Base-by-base conservation (phyloP, 1,140 invertebrate genomes). In the Brachionus asplanchnoidis region DNA sequence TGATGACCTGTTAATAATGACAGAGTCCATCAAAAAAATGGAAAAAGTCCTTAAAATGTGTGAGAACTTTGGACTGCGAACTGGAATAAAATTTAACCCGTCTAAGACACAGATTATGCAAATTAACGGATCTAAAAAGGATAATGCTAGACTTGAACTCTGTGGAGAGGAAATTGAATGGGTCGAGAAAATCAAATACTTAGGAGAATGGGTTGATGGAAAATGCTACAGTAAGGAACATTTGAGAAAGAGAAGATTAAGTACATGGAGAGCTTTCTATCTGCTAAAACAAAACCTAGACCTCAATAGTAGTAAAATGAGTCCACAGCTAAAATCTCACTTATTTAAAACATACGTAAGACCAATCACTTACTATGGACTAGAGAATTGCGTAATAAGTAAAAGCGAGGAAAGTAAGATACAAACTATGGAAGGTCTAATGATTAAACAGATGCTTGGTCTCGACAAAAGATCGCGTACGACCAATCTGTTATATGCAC, bases 321-420 rank as follows among this genome's bases (percentile, higher is more conserved):
- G 66, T 36, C 66, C 66, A 70, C 28, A 36, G 66, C 26, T 70
- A 28, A 70, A 70, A 70, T 26, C 23, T 2, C 66, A 36, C 66
- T 32, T 70, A 70, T 70, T 70, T 70, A 70, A 70, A 70, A 70
- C 66, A 26, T 70, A 70, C 28, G 28, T 70, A 70, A 70, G 66
- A 70, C 66, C 66, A 28, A 70, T 70, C 23, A 70, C 28, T 14
- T 70, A 70, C 66, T 70, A 70, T 32, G 66, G 66, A 65, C 56
- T 65, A 23, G 56, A 70, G 28, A 70, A 28, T 36, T 70, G 66
- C 28, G 28, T 9, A 12, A 70, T 28, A 32, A 32, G 28, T 70
- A 70, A 70, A 28, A 32, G 66, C 28, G 20, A 70, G 12, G 9
- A 70, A 70, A 70, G 28, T 20, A 70, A 32, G 28, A 70, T 70